These are phyloP conservation scores for Bacillus rossius DNA, from an alignment of 1,140 invertebrate genomes.

Conservation along the genomic window DNA sequence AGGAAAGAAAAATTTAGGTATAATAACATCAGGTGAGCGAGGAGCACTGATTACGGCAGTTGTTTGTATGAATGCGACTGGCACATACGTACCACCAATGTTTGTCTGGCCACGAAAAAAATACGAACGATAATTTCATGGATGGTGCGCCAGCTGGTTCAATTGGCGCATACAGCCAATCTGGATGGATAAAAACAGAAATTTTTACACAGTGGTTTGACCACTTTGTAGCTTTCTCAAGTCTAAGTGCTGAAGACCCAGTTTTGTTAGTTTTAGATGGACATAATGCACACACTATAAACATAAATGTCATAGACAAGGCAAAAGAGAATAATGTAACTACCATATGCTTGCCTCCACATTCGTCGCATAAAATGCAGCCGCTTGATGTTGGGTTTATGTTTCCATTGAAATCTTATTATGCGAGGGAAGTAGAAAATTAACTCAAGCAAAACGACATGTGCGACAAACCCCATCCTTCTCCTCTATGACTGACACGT, in stretches of 20 bases:
- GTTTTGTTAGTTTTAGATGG: constrained; percentile 13
- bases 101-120: constrained; percentile 34
- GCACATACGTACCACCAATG: constrained; percentile 31
- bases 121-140: constrained; percentile 20
- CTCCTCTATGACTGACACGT: too few species aligned
- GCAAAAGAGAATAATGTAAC: not conserved
- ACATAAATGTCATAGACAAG: not conserved
- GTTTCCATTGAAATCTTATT: constrained; percentile 35
- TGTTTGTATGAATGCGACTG: constrained; percentile 33
- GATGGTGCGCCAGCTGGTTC: constrained; percentile 32
- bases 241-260: constrained; percentile 23
- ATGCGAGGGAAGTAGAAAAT: constrained; percentile 27
- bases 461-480: not conserved
- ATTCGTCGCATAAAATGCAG: constrained; percentile 38
- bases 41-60: constrained; percentile 31
- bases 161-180: constrained; percentile 26
- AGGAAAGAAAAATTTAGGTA: constrained; percentile 23
- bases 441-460: constrained; percentile 22
- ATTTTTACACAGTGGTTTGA: constrained; percentile 37
- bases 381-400: constrained; percentile 39
- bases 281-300: not conserved
- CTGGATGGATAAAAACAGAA: constrained; percentile 22
- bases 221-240: constrained; percentile 27
- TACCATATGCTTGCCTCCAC: constrained; percentile 27
- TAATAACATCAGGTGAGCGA: constrained; percentile 31